A percentile compares a stretch with the other conserved stretches of the same genome.
phyloP scores from a whole-genome alignment of 2,888 invertebrate species.

The Sesamia inferens region DNA sequence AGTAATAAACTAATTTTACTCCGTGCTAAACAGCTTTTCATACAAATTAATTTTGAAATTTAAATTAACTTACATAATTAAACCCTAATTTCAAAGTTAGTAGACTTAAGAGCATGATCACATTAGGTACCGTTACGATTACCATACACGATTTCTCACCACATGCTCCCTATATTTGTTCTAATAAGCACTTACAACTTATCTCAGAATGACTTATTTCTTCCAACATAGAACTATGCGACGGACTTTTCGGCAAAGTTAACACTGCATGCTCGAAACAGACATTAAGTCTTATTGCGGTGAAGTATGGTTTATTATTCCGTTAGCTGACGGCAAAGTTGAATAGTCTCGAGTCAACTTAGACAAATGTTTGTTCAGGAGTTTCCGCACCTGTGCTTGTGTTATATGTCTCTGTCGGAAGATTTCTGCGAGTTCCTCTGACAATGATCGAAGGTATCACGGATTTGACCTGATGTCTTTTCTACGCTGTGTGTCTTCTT shows the following conservation, averaged over 20 bases:
- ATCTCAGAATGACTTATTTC: constrained; percentile 66
- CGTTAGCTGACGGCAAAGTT: constrained; percentile 58
- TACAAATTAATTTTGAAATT: constrained; percentile 10
- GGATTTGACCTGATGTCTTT: constrained; percentile 54
- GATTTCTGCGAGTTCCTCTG: constrained; percentile 68
- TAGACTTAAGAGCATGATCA: constrained; percentile 13
- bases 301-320: constrained; percentile 56
- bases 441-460: constrained; percentile 76
- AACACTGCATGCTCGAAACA: constrained; percentile 21
- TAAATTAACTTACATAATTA: constrained; percentile 1
- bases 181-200: constrained; percentile 63
- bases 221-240: constrained; percentile 61
- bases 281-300: constrained; percentile 51
- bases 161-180: constrained; percentile 57
- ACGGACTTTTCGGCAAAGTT: constrained; percentile 58
- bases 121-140: constrained; percentile 30
- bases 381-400: constrained; percentile 74
- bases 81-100: constrained; percentile 13
- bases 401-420: constrained; percentile 75
- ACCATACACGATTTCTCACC: constrained; percentile 26
- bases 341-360: constrained; percentile 68
- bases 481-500: constrained; percentile 3
- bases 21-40: neutral
- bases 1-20: no score
- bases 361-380: constrained; percentile 77